These are phyloP conservation scores for Anoplius nigerrimus DNA, from an alignment of 2,888 invertebrate species.

Conservation along the genomic window DNA sequence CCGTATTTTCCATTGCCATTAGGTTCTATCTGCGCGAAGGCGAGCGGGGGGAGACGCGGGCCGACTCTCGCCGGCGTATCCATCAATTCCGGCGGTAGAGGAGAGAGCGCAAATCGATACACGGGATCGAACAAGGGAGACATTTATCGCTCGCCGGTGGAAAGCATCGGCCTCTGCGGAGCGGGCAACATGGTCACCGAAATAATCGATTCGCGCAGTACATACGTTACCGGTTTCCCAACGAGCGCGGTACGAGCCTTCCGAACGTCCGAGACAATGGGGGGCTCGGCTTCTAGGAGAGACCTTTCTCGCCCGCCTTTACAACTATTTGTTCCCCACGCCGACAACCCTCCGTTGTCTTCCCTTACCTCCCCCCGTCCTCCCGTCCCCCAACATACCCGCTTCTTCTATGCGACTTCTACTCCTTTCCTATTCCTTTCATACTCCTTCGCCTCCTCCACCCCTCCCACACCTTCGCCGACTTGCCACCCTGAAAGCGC, in stretches of 20 bases:
- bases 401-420: constrained; percentile 8
- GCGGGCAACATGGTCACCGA: constrained; percentile 33
- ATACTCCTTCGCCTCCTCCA: constrained; percentile 18
- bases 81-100: too few species aligned
- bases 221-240: constrained; percentile 47
- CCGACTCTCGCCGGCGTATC: too few species aligned
- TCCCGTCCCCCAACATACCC: constrained; percentile 7
- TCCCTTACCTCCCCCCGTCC: constrained; percentile 7
- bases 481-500: background rate
- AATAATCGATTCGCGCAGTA: constrained; percentile 49
- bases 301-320: constrained; percentile 67
- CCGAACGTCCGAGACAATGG: constrained; percentile 62
- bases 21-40: too few species aligned
- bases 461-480: constrained; percentile 12
- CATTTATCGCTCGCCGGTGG: too few species aligned
- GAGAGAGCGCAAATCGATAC: too few species aligned
- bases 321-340: constrained; percentile 63
- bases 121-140: too few species aligned
- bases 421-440: constrained; percentile 4
- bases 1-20: too few species aligned
- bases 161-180: too few species aligned
- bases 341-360: constrained; percentile 33
- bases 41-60: too few species aligned
- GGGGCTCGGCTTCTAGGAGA: constrained; percentile 54
- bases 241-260: constrained; percentile 43